phyloP scores from a whole-genome alignment of 1,140 invertebrate species.

The Meloidogyne hapla region DNA sequence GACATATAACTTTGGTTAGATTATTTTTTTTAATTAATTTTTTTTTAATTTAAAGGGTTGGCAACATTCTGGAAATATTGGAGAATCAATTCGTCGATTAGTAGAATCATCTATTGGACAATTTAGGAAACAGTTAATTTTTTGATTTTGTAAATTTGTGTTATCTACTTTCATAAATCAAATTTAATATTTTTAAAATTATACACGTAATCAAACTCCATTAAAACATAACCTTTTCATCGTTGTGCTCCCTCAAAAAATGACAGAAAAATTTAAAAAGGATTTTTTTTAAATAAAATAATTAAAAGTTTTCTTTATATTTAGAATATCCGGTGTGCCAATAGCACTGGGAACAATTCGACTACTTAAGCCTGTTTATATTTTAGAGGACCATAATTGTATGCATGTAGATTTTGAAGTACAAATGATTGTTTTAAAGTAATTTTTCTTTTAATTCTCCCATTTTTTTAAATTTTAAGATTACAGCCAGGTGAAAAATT shows the following conservation, averaged over 20 bases:
- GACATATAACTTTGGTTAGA: slow-evolving; percentile 20
- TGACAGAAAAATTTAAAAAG: no score
- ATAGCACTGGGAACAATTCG: slow-evolving; percentile 14
- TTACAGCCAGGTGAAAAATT: slow-evolving; percentile 2
- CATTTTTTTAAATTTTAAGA: neutral
- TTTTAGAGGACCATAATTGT: slow-evolving; percentile 24
- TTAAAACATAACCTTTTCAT: no score
- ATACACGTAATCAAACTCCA: no score
- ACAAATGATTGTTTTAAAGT: slow-evolving; percentile 25
- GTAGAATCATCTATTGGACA: slow-evolving; percentile 3
- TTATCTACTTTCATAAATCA: no score
- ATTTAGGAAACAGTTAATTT: slow-evolving; percentile 9
- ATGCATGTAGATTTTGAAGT: slow-evolving; percentile 24
- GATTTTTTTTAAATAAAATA: no score
- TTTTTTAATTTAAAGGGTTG: slow-evolving; percentile 9
- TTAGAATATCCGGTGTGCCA: slow-evolving; percentile 13
- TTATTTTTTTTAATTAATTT: neutral
- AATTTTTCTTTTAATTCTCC: neutral
- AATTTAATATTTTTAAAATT: no score
- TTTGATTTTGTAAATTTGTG: neutral
- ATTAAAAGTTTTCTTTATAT: no score
- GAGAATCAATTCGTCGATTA: slow-evolving; percentile 8
- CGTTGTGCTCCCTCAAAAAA: no score
- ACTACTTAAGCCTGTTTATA: slow-evolving; percentile 15
- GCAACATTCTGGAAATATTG: slow-evolving; percentile 18